Conservation (phyloP, 2,888 invertebrate genomes). For the Deilephila porcellus region DNA sequence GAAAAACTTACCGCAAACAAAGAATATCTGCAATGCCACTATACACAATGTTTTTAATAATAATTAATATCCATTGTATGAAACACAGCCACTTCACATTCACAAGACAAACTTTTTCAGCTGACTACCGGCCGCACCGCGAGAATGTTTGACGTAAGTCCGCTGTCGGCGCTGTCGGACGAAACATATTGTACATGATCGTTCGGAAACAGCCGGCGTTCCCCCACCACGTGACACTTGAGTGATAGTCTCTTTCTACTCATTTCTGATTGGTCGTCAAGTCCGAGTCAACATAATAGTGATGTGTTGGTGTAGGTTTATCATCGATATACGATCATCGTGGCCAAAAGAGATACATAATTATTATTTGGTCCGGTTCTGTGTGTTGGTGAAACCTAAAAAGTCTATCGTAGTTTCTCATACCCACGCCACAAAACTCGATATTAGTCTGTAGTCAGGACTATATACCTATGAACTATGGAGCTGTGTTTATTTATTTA, state of each 20-base stretch:
- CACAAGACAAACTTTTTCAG: slow-evolving; percentile 57
- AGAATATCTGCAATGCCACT: slow-evolving; percentile 52
- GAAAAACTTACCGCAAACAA: slow-evolving; percentile 62
- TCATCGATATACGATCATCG: slow-evolving; percentile 34
- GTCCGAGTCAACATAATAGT: slow-evolving; percentile 18
- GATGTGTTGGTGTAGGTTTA: background rate
- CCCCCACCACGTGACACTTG: slow-evolving; percentile 60
- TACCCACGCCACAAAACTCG: too few species aligned
- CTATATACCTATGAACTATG: too few species aligned
- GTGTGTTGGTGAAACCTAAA: too few species aligned
- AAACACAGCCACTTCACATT: slow-evolving; percentile 70
- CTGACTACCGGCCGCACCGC: slow-evolving; percentile 55
- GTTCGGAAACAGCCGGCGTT: slow-evolving; percentile 48
- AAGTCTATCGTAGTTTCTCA: too few species aligned
- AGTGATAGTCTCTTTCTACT: slow-evolving; percentile 32
- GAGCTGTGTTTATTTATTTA: too few species aligned
- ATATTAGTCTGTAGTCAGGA: too few species aligned
- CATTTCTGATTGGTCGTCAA: slow-evolving; percentile 45
- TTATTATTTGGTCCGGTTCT: too few species aligned
- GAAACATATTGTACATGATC: slow-evolving; percentile 45
- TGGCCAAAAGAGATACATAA: too few species aligned
- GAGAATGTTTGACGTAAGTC: slow-evolving; percentile 52
- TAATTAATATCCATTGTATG: slow-evolving; percentile 74
- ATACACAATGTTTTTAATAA: slow-evolving; percentile 51
- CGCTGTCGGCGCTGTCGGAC: slow-evolving; percentile 43